These are phyloP conservation scores for Diploscapter pachys DNA, from an alignment of 1,140 invertebrate species.

Conservation along the genomic window DNA sequence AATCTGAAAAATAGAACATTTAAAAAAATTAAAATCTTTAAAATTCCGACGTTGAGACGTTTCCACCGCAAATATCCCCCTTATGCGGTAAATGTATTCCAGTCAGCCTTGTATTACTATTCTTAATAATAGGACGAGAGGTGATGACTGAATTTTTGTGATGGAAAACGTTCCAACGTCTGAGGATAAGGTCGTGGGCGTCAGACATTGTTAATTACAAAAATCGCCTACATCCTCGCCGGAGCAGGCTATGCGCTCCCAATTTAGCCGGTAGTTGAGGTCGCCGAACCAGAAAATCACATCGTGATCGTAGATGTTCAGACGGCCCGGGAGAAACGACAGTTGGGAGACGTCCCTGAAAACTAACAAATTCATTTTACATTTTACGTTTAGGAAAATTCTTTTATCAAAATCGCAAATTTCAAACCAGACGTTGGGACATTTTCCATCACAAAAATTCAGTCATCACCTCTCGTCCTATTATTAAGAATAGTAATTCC, in stretches of 20 bases:
- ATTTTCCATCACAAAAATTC: too few relatives aligned
- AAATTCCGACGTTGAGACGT: not conserved
- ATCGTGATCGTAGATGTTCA: conserved; percentile 85
- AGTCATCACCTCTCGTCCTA: too few relatives aligned
- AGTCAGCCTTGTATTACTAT: too few relatives aligned
- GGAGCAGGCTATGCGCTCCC: conserved; percentile 45
- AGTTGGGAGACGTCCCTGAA: conserved; percentile 55
- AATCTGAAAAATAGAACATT: conserved; percentile 25
- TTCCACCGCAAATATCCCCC: too few relatives aligned
- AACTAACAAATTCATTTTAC: conserved; percentile 43
- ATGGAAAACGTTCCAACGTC: too few relatives aligned
- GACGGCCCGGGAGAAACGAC: conserved; percentile 57
- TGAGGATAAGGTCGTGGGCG: conserved; percentile 40
- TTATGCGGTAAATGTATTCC: too few relatives aligned
- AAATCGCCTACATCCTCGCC: conserved; percentile 25
- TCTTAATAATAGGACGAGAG: too few relatives aligned
- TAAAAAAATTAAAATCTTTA: conserved; percentile 22
- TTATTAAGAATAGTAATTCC: too few relatives aligned
- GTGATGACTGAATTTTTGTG: too few relatives aligned
- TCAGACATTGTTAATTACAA: conserved; percentile 32
- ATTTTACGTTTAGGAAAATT: not conserved
- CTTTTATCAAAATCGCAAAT: not conserved
- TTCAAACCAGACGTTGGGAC: too few relatives aligned
- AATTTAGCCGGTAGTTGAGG: conserved; percentile 85
- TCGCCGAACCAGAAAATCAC: conserved; percentile 96